Evolutionary conservation across 2,797 vertebrate species (phyloP).

Genomic region (Rhodeus uyekii): DNA sequence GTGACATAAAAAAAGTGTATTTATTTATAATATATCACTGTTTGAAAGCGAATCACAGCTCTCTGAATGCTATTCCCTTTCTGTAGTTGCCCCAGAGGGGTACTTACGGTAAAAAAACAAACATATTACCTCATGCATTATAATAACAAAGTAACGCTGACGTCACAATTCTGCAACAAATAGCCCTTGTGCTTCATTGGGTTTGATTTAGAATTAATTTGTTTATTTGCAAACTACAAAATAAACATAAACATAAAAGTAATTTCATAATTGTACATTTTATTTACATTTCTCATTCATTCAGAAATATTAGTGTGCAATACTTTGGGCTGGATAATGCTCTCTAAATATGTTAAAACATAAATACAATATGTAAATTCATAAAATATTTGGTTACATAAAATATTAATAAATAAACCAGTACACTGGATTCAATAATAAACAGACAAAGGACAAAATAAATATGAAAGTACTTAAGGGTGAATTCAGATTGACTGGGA

Average conservation of each 20-base stretch:
- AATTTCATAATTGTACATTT: background rate
- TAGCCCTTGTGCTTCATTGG: background rate
- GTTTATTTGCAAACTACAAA: background rate
- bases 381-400: background rate
- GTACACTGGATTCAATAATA: background rate
- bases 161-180: constrained; percentile 17
- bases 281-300: constrained; percentile 5
- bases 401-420: background rate
- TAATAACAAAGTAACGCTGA: background rate
- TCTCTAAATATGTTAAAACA: background rate
- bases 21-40: too few relatives aligned
- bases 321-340: background rate
- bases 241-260: background rate
- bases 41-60: background rate
- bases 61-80: background rate
- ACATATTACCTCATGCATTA: constrained; percentile 17
- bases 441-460: background rate
- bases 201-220: background rate
- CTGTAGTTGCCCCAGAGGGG: background rate
- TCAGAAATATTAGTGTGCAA: background rate
- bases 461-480: background rate
- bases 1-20: background rate
- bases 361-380: background rate
- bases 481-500: too few relatives aligned
- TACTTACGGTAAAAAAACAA: constrained; percentile 47